Evolutionary conservation across 2,113 vertebrate genomes (phyloP).

Genomic region (Ardeotis arabs): DNA sequence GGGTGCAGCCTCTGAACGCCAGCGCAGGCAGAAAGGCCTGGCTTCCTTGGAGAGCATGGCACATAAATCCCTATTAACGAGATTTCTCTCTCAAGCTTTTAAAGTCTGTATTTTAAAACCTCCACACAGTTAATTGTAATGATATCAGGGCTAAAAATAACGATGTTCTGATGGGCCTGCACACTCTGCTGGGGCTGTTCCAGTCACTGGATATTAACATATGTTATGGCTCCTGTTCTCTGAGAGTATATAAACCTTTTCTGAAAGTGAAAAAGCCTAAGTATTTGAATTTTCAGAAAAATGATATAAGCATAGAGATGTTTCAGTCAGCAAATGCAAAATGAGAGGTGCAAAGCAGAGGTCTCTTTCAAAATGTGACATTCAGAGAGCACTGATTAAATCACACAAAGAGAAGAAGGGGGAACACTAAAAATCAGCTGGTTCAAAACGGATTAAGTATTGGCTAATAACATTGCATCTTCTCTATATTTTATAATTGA

Average conservation of each 20-base stretch:
- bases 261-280: background rate
- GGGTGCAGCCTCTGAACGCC: constrained; percentile 32
- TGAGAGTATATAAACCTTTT: background rate
- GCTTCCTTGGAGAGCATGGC: background rate
- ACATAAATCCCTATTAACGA: background rate
- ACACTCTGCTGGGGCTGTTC: background rate
- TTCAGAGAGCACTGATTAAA: background rate
- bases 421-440: background rate
- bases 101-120: background rate
- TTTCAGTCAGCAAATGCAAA: background rate
- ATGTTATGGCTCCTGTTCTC: background rate
- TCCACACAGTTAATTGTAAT: background rate
- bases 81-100: background rate
- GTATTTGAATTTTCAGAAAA: background rate
- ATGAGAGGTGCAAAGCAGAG: background rate
- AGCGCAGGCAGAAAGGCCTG: background rate
- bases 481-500: constrained; percentile 3
- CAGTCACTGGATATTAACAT: background rate
- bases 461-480: background rate
- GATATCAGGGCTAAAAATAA: constrained; percentile 40
- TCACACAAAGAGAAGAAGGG: background rate
- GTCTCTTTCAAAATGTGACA: background rate
- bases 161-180: background rate
- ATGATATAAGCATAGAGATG: background rate
- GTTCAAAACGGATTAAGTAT: background rate